Percentiles rank a stretch among this genome's conserved stretches.
These are phyloP conservation scores for Microcaecilia unicolor DNA, from an alignment of 2,797 vertebrate genomes.

Conservation along the genomic window DNA sequence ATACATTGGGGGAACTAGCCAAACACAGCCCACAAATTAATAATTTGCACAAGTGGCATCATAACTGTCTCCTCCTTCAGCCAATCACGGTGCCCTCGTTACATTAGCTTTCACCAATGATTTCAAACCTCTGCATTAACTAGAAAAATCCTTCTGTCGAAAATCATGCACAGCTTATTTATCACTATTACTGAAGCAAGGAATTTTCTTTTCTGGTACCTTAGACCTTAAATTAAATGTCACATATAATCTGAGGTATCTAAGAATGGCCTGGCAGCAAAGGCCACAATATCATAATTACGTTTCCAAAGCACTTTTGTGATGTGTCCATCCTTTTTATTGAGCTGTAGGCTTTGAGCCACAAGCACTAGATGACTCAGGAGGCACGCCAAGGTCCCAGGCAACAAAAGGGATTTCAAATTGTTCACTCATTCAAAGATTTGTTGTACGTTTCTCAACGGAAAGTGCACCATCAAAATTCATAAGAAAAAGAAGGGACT, in stretches of 20 bases:
- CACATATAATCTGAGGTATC: constrained; percentile 5
- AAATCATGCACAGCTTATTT: background rate
- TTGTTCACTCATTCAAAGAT: no score
- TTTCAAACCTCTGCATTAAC: constrained; percentile 1
- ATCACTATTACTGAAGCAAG: background rate
- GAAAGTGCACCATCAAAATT: no score
- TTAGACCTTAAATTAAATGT: constrained; percentile 14
- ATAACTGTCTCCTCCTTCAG: background rate
- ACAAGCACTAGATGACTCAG: no score
- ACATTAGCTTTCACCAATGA: background rate
- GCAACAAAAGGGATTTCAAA: no score
- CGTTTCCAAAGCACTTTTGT: constrained; percentile 1
- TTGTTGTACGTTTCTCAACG: no score
- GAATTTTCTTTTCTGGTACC: background rate
- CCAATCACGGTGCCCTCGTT: background rate
- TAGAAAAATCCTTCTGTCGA: background rate
- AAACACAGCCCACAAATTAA: background rate
- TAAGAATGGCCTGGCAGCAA: background rate
- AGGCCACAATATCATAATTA: background rate
- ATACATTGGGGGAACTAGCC: no score
- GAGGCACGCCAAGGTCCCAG: no score
- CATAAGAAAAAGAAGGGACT: no score
- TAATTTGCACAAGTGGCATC: background rate
- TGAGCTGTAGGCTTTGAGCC: background rate
- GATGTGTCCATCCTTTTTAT: background rate